Evolutionary conservation across 2,888 invertebrate genomes (phyloP).

Genomic region (Luffia ferchaultella): DNA sequence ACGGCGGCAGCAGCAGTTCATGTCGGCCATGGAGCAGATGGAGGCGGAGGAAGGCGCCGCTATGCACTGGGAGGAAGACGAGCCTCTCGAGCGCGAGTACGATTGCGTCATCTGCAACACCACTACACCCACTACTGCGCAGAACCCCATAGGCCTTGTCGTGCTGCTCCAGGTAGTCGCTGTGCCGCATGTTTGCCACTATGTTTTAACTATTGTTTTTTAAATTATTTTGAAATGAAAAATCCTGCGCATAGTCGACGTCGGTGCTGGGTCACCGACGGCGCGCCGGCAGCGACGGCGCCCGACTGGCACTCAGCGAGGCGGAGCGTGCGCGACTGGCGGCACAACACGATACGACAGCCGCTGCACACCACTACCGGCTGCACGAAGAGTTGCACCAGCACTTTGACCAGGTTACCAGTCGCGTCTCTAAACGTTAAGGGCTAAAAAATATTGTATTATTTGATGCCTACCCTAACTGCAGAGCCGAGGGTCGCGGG

Average conservation of each 20-base stretch:
- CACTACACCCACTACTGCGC: conserved; percentile 83
- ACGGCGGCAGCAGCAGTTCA: conserved; percentile 88
- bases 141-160: conserved; percentile 81
- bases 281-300: conserved; percentile 39
- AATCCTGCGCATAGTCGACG: conserved; percentile 61
- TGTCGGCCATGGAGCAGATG: conserved; percentile 72
- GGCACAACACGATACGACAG: conserved; percentile 65
- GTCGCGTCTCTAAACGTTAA: no score
- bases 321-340: conserved; percentile 59
- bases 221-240: no score
- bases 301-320: conserved; percentile 48
- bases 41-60: conserved; percentile 73
- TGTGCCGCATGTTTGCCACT: no score
- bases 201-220: no score
- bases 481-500: no score
- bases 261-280: conserved; percentile 85
- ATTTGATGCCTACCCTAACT: no score
- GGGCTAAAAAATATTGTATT: no score
- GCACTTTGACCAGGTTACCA: conserved; percentile 82
- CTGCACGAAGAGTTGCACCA: conserved; percentile 78
- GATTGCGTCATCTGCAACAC: conserved; percentile 97
- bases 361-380: conserved; percentile 79
- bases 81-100: conserved; percentile 75
- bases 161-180: conserved; percentile 64
- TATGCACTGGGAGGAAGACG: conserved; percentile 72